Evolutionary conservation across 2,113 vertebrate species (phyloP), one percentile per base, ranked within the genome.

Genomic region (Chascanopsetta lugubris): DNA sequence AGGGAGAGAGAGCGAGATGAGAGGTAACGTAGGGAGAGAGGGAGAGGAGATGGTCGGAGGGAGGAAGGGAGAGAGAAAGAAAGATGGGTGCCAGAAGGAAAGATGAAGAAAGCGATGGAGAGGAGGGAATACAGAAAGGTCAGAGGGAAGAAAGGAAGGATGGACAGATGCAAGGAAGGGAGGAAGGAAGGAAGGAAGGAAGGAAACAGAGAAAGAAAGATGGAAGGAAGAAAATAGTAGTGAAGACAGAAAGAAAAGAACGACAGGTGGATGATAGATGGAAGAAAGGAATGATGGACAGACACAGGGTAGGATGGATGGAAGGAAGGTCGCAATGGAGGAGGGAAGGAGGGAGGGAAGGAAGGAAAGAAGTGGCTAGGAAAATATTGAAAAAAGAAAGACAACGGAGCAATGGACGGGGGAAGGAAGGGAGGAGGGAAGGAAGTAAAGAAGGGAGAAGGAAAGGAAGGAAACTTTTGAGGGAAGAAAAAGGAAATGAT

Each of bases 361-460:
- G n/a, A n/a, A n/a, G n/a, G n/a, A n/a, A n/a, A n/a, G n/a, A n/a
- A 36, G 32, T 47, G n/a, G 1, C 11, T 36, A 50, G 38, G 12
- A 11, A 56, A 20, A 49, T 17, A 1, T 46, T 58, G 21, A 51
- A 72, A 72, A 25, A n/a, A 30, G 15, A 21, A n/a, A n/a, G n/a
- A n/a, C n/a, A n/a, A n/a, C n/a, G n/a, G n/a, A n/a, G n/a, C n/a
- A n/a, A n/a, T n/a, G n/a, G n/a, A n/a, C n/a, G n/a, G n/a, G 49
- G 17, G 36, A n/a, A 29, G 20, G 30, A 18, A 18, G 26, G 6
- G 20, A 48, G 21, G 3, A 18, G 17, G 5, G 12, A 12, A 56
- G 9, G n/a, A n/a, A n/a, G n/a, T n/a, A n/a, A n/a, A n/a, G n/a
- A n/a, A n/a, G n/a, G n/a, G n/a, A n/a, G n/a, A n/a, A n/a, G n/a